These are phyloP conservation scores for Heliconius aoede DNA, from an alignment of 2,888 invertebrate species.

Conservation along the genomic window DNA sequence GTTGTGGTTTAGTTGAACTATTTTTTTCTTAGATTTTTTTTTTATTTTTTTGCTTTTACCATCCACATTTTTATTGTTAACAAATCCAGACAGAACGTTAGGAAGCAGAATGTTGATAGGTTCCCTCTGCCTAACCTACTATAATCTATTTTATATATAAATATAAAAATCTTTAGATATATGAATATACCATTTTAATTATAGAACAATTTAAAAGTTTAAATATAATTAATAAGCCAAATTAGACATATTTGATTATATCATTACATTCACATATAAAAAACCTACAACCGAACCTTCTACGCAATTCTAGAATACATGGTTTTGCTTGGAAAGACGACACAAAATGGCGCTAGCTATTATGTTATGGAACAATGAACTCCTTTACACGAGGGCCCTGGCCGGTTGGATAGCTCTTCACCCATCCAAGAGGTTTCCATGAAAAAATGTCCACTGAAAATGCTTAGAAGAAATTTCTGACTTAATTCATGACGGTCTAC, in stretches of 20 bases:
- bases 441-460: slow-evolving; percentile 45
- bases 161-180: too few relatives aligned
- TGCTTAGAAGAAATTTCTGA: slow-evolving; percentile 39
- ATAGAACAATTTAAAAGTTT: too few relatives aligned
- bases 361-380: slow-evolving; percentile 55
- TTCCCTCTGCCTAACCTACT: too few relatives aligned
- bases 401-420: slow-evolving; percentile 45
- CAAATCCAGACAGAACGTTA: not conserved
- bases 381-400: slow-evolving; percentile 46
- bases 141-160: too few relatives aligned
- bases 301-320: slow-evolving; percentile 11
- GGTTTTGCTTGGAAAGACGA: slow-evolving; percentile 42
- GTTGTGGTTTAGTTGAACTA: not conserved
- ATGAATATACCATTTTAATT: too few relatives aligned
- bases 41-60: not conserved
- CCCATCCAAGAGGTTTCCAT: slow-evolving; percentile 39
- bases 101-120: too few relatives aligned
- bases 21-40: not conserved
- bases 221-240: too few relatives aligned
- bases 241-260: not conserved
- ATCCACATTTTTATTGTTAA: not conserved
- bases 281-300: too few relatives aligned
- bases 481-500: slow-evolving; percentile 33
- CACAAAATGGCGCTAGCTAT: slow-evolving; percentile 54
- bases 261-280: not conserved